Evolutionary conservation across 2,113 vertebrate species (phyloP), one percentile per base, ranked within the genome.

Genomic region (Variabilichromis moorii): DNA sequence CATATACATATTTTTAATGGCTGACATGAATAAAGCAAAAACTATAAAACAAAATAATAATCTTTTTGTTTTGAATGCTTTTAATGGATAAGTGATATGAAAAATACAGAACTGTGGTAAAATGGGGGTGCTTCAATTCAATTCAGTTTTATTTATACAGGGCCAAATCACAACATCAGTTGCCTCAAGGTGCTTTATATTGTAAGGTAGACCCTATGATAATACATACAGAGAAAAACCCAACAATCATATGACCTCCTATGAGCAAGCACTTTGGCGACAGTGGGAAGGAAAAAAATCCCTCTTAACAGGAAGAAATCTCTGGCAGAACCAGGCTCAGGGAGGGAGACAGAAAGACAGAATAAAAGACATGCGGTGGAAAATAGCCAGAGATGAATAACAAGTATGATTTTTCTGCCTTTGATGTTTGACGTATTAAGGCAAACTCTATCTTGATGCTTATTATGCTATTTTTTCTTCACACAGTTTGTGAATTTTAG

Each of bases 281-380:
- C 55, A 59, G 55, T 0, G 14, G 3, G 0, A 59, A 59, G 55
- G 55, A 63, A 63, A 33, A 59, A 63, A 33, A 11, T 63, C 28
- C 28, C 1, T 63, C 9, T 33, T 63, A 63, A 63, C 59, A 63
- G 59, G 28, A 33, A 63, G 28, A 63, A 35, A 63, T 2, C 59
- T 63, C 59, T 19, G 9, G 28, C 59, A 63, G 59, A 63, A 63
- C 59, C 59, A 63, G 59, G 59, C 59, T 63, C 59, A 35, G 16
- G 59, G 28, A 63, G 59, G 16, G 59, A 33, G 16, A 63, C 59
- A 63, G 59, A 63, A 35, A 35, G 59, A 33, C 59, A 63, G 59
- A 35, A 35, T 63, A 63, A 63, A 63, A 63, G 59, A 63, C 28
- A 4, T 35, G 59, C 1, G 1, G 28, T 63, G 6, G 16, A 19